phyloP scores from a whole-genome alignment of 2,113 vertebrate genomes.

The Genyomyrus donnyi region DNA sequence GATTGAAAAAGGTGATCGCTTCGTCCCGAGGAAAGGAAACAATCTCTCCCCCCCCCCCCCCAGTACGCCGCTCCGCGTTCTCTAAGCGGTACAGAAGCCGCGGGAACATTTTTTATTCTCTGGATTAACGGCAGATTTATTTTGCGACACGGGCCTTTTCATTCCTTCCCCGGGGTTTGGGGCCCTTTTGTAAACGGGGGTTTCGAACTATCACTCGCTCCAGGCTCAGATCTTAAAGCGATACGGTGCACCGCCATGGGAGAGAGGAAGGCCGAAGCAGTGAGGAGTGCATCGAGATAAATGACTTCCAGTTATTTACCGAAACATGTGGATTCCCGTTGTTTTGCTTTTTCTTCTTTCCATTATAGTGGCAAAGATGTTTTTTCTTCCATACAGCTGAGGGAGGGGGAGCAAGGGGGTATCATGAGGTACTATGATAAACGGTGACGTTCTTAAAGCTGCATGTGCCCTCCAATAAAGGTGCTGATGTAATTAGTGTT shows the following conservation, averaged over 20 bases:
- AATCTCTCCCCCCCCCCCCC: slow-evolving; percentile 20
- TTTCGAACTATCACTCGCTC: slow-evolving; percentile 1
- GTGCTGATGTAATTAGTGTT: background rate
- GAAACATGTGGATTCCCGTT: background rate
- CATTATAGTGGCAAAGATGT: background rate
- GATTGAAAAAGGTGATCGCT: slow-evolving; percentile 37
- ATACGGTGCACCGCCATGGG: background rate
- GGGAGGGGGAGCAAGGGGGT: background rate
- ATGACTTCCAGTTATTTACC: slow-evolving; percentile 12
- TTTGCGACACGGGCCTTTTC: slow-evolving; percentile 17
- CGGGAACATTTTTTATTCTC: slow-evolving; percentile 23
- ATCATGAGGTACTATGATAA: background rate
- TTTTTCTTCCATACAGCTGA: background rate
- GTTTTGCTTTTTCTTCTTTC: background rate
- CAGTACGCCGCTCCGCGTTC: background rate
- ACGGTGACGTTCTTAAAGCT: background rate
- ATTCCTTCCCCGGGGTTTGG: background rate
- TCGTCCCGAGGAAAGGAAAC: slow-evolving; percentile 32
- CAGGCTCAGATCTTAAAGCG: background rate
- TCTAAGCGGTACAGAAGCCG: slow-evolving; percentile 16
- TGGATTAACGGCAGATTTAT: slow-evolving; percentile 23
- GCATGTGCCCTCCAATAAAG: background rate
- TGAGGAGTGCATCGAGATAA: background rate
- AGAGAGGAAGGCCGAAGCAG: background rate
- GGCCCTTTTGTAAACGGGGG: background rate